These are phyloP conservation scores for Etheostoma spectabile DNA, from an alignment of 2,113 vertebrate species.

Conservation along the genomic window DNA sequence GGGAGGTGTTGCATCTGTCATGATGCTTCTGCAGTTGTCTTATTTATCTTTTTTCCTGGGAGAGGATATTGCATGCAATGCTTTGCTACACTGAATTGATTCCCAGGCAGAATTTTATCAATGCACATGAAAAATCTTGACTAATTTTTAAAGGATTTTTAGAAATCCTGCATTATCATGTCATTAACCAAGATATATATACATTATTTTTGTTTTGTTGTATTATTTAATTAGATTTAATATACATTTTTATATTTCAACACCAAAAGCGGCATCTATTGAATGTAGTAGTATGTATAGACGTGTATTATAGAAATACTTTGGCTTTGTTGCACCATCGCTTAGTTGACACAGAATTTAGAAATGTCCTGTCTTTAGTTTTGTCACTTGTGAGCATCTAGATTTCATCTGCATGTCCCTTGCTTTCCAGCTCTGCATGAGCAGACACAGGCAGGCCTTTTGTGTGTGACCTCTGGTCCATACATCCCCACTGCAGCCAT, in stretches of 20 bases:
- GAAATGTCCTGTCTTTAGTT: constrained; percentile 17
- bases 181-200: too few relatives aligned
- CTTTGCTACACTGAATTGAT: constrained; percentile 26
- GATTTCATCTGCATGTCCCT: constrained; percentile 59
- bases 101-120: constrained; percentile 26
- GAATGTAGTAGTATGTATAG: not conserved
- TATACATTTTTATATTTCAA: not conserved
- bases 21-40: constrained; percentile 72
- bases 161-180: not conserved
- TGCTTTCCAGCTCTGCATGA: constrained; percentile 60
- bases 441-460: constrained; percentile 69
- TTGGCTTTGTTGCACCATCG: not conserved
- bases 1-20: constrained; percentile 80
- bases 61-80: constrained; percentile 46
- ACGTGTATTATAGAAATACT: not conserved
- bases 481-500: constrained; percentile 79
- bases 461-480: constrained; percentile 77
- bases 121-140: not conserved
- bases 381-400: constrained; percentile 39
- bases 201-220: not conserved
- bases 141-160: not conserved
- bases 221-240: not conserved
- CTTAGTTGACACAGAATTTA: not conserved
- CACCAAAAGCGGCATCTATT: not conserved
- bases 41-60: constrained; percentile 69